Percentiles rank a stretch among this genome's conserved stretches.
Conservation (phyloP, 1,140 invertebrate species). For the Listronotus bonariensis region DNA sequence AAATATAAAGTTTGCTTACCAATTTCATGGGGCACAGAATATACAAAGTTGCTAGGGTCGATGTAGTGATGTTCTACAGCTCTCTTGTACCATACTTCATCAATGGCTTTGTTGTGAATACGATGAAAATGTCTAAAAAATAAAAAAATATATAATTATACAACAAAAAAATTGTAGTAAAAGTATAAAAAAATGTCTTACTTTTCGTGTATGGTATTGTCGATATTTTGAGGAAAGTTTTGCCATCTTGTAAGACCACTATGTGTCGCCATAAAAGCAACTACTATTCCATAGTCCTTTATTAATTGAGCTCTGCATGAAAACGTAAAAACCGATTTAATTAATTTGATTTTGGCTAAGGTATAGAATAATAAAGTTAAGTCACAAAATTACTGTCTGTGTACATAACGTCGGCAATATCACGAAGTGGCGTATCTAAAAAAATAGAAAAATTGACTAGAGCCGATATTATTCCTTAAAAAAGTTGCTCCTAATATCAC, state of each 20-base stretch:
- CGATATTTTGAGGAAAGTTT: slow-evolving; percentile 66
- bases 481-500: no score
- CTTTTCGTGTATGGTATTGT: slow-evolving; percentile 43
- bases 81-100: slow-evolving; percentile 91
- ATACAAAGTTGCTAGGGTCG: slow-evolving; percentile 82
- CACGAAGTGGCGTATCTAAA: no score
- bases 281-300: slow-evolving; percentile 79
- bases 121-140: slow-evolving; percentile 73
- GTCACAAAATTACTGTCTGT: no score
- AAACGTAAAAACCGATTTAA: slow-evolving; percentile 12
- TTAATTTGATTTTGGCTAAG: no score
- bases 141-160: background rate
- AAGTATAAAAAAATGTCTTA: slow-evolving; percentile 27
- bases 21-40: slow-evolving; percentile 80
- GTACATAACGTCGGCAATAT: no score
- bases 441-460: no score
- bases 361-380: no score
- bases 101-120: slow-evolving; percentile 77
- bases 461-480: no score
- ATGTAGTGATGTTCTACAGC: slow-evolving; percentile 88
- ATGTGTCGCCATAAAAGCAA: slow-evolving; percentile 86
- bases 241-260: slow-evolving; percentile 88
- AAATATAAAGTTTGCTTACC: slow-evolving; percentile 45
- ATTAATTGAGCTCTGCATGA: slow-evolving; percentile 68
- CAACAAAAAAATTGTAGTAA: background rate